phyloP scores from a whole-genome alignment of 2,797 vertebrate species.

The Setipinna tenuifilis region DNA sequence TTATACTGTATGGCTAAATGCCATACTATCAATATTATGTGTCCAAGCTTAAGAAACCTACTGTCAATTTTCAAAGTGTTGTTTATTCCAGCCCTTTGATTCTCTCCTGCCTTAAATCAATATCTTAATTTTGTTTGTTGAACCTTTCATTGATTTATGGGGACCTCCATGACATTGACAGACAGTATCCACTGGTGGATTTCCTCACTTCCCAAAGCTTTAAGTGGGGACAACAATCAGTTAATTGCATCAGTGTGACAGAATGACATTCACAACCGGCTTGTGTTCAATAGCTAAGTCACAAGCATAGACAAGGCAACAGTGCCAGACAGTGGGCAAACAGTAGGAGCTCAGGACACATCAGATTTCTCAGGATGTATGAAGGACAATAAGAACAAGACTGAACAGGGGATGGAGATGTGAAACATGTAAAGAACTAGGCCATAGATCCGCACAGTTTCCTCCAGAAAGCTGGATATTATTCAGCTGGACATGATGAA shows the following conservation, averaged over 20 bases:
- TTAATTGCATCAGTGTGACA: slow-evolving; percentile 8
- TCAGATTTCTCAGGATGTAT: not conserved
- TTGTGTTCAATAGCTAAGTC: not conserved
- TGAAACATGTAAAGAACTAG: not conserved
- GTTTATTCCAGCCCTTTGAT: not conserved
- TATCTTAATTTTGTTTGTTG: slow-evolving; percentile 30
- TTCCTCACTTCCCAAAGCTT: not conserved
- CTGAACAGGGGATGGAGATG: not conserved
- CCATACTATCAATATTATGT: not conserved
- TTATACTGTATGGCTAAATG: not conserved
- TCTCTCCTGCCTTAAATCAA: slow-evolving; percentile 30
- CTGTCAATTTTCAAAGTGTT: not conserved
- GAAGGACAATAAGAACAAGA: not conserved
- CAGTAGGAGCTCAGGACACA: not conserved
- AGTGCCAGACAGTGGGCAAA: not conserved
- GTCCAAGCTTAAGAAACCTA: not conserved
- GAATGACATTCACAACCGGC: not conserved
- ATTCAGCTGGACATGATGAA: too few species aligned
- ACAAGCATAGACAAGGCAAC: not conserved
- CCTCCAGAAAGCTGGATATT: too few species aligned
- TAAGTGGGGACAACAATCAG: not conserved
- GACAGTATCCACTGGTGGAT: not conserved
- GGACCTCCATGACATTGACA: slow-evolving; percentile 23
- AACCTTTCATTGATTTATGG: slow-evolving; percentile 41
- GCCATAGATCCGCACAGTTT: too few species aligned